These are phyloP conservation scores for Chunga burmeisteri DNA, from an alignment of 2,113 vertebrate species.

Conservation along the genomic window DNA sequence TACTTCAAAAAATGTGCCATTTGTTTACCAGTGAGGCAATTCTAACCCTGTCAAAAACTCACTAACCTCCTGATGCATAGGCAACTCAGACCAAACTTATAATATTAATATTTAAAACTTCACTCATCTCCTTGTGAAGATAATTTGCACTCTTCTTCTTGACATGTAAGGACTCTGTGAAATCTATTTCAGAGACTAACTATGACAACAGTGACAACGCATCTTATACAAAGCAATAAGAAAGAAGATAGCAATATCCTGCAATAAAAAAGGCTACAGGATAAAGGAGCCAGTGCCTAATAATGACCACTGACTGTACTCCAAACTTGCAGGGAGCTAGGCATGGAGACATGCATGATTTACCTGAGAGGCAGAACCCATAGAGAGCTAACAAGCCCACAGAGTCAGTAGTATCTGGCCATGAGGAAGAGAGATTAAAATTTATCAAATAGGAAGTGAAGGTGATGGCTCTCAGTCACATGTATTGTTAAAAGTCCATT, in stretches of 20 bases:
- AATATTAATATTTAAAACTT: neutral
- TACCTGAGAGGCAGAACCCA: neutral
- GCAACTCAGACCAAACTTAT: neutral
- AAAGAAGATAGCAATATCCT: neutral
- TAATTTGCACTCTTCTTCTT: slow-evolving; percentile 2
- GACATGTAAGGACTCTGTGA: neutral
- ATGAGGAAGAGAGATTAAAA: neutral
- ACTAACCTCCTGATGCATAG: neutral
- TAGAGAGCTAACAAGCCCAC: neutral
- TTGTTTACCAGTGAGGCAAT: neutral
- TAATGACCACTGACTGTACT: neutral
- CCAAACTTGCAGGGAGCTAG: neutral
- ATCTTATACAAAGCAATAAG: neutral
- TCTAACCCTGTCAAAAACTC: neutral
- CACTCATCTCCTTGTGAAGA: neutral
- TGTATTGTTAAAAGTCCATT: neutral
- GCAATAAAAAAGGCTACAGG: neutral
- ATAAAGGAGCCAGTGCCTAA: neutral
- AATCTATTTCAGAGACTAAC: slow-evolving; percentile 7
- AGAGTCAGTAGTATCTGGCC: neutral
- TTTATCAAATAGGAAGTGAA: neutral
- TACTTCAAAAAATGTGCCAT: neutral
- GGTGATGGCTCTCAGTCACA: neutral
- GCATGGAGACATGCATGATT: neutral
- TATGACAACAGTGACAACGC: neutral